phyloP scores from a whole-genome alignment of 2,113 vertebrate species.

The Odocoileus virginianus region DNA sequence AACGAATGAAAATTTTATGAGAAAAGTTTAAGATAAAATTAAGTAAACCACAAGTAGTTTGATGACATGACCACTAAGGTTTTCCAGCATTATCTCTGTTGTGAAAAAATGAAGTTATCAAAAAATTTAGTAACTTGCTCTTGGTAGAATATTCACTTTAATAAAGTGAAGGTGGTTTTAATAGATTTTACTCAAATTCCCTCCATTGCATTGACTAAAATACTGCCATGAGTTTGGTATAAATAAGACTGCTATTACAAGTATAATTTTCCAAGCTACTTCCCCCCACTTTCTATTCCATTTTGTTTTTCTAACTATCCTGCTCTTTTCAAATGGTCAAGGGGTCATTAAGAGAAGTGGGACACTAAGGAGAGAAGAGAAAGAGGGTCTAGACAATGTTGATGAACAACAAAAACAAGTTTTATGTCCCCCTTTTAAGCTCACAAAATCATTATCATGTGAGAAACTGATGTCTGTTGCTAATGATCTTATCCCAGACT shows the following conservation, averaged over 20 bases:
- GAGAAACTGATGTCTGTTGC: background rate
- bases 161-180: background rate
- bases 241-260: background rate
- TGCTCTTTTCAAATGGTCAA: background rate
- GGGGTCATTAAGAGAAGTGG: background rate
- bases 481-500: background rate
- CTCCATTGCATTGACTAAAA: background rate
- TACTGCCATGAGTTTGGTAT: background rate
- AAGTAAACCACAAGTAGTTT: constrained; percentile 17
- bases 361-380: background rate
- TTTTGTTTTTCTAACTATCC: background rate
- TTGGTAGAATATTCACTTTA: background rate
- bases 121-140: background rate
- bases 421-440: background rate
- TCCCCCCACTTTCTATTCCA: background rate
- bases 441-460: background rate
- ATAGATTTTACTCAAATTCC: background rate
- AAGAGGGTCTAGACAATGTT: background rate
- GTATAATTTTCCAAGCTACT: background rate
- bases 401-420: background rate
- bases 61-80: background rate
- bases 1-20: background rate
- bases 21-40: background rate
- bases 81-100: background rate
- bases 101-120: background rate